These are phyloP conservation scores for Mugil cephalus DNA, from an alignment of 2,113 vertebrate genomes.

Conservation along the genomic window DNA sequence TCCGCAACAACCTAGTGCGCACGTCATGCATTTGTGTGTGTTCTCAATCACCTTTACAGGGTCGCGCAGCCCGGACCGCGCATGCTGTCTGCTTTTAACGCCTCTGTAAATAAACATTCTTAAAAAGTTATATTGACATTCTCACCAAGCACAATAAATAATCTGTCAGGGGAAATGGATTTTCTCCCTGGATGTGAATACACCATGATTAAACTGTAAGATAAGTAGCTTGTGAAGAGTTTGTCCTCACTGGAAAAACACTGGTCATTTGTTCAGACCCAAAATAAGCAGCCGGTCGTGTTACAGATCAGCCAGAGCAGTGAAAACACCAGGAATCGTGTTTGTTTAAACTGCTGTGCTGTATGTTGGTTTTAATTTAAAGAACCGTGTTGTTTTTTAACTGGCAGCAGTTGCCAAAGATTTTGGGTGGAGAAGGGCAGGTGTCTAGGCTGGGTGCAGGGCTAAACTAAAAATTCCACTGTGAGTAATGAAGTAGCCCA, in stretches of 20 bases:
- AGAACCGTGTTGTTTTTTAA: no score
- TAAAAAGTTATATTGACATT: background rate
- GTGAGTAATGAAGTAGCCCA: no score
- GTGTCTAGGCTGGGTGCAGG: no score
- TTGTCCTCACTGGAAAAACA: background rate
- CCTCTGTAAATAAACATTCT: background rate
- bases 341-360: background rate
- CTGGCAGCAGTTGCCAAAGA: no score
- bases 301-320: background rate
- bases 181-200: background rate
- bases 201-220: background rate
- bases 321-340: background rate
- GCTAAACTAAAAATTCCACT: no score
- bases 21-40: background rate
- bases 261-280: background rate
- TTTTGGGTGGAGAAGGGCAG: no score
- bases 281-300: background rate
- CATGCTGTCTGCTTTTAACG: background rate
- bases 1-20: constrained; percentile 3
- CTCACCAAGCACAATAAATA: background rate
- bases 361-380: no score
- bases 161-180: background rate
- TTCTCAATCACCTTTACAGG: background rate
- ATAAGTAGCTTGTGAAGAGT: background rate
- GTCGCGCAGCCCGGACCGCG: background rate